phyloP scores from a whole-genome alignment of 2,113 vertebrate genomes.

The Galeopterus variegatus region DNA sequence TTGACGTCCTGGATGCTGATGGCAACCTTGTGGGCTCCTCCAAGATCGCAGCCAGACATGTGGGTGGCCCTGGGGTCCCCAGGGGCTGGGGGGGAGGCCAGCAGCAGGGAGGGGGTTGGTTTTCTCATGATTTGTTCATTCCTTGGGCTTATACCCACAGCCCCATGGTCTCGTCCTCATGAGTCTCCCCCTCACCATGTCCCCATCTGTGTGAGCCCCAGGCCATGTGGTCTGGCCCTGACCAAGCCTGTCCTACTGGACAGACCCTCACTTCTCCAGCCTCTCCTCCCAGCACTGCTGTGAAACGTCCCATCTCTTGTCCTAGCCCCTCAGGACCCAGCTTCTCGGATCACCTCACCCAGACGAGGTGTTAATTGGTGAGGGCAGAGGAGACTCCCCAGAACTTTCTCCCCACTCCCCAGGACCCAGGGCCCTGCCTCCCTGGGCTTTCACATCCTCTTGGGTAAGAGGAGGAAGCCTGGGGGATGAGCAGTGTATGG shows the following conservation, averaged over 20 bases:
- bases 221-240: not conserved
- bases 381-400: conserved; percentile 21
- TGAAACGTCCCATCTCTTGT: not conserved
- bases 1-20: conserved; percentile 91
- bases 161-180: not conserved
- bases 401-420: not conserved
- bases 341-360: conserved; percentile 4
- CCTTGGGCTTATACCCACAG: not conserved
- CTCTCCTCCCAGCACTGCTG: not conserved
- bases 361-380: conserved; percentile 70
- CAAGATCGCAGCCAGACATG: conserved; percentile 94
- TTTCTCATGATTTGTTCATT: not conserved
- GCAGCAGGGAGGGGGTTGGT: not conserved
- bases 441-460: not conserved
- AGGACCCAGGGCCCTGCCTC: not conserved
- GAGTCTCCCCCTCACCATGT: not conserved
- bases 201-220: not conserved
- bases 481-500: not conserved
- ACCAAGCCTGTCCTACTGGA: not conserved
- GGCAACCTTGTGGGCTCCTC: conserved; percentile 95
- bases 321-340: conserved; percentile 34
- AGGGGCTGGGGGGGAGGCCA: not conserved
- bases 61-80: conserved; percentile 83
- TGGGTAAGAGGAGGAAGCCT: not conserved
- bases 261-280: not conserved